Evolutionary conservation across 2,113 vertebrate genomes (phyloP).

Genomic region (Pandion haliaetus): DNA sequence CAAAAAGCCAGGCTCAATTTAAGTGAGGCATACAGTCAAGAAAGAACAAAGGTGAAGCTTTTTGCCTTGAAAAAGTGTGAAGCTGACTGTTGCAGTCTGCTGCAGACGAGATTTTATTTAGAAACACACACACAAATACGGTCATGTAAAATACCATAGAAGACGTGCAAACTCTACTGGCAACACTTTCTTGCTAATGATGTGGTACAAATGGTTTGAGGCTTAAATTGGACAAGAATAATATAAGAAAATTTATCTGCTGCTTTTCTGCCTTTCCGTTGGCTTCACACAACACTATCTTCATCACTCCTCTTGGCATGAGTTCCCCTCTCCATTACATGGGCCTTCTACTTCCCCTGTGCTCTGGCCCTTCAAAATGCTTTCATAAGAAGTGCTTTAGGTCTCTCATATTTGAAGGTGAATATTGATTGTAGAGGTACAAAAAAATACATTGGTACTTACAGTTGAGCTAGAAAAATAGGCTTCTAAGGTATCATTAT

Average conservation of each 20-base stretch:
- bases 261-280: not conserved
- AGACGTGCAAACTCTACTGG: not conserved
- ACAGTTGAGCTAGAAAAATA: not conserved
- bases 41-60: constrained; percentile 36
- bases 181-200: not conserved
- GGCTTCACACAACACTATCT: not conserved
- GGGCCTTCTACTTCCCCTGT: not conserved
- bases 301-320: not conserved
- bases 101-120: not conserved
- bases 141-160: not conserved
- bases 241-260: not conserved
- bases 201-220: not conserved
- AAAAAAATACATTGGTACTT: not conserved
- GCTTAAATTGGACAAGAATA: not conserved
- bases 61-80: constrained; percentile 20
- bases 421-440: not conserved
- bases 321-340: not conserved
- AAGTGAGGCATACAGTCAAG: not conserved
- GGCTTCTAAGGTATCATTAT: not conserved
- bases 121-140: not conserved
- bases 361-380: not conserved
- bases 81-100: not conserved
- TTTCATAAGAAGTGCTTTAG: not conserved
- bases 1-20: not conserved
- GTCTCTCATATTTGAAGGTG: not conserved